Evolutionary conservation across 53 echinoderm and acorn worm species (phyloP), one percentile per base, ranked within the genome.

Genomic region (Temnopleurus reevesii): DNA sequence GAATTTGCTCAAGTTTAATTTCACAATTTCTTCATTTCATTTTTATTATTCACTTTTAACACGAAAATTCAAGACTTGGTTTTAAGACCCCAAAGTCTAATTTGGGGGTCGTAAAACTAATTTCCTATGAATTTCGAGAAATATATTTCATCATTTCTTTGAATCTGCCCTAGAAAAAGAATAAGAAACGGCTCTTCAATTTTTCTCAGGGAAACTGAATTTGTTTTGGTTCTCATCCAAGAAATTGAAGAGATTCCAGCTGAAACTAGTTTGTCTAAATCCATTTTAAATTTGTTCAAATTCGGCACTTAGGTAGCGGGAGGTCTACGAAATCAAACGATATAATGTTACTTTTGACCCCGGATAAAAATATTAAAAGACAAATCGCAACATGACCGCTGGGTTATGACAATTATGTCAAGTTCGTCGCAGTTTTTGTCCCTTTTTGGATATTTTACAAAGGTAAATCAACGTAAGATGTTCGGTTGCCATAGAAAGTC

Each of bases 211-310:
- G 71, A 71, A 71, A 41, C n/a, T 41, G 23, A 41, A 71, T 36
- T 71, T 71, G 71, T 71, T 71, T 71, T 71, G 43, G 21, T 71
- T 38, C 19, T 18, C 7, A 23, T 71, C 71, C 71, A 71, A 71
- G 71, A 63, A 63, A 12, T 49, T 49, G 49, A 63, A 31, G 17
- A 33, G 34, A 34, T 2, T 34, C 31, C 21, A 41, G 41, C 71
- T 71, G 71, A 43, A 71, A 21, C 71, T 71, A 36, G 71, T 71
- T 71, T 71, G 41, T 27, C 21, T 3, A 71, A 71, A 43, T 71
- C 71, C 41, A 41, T 41, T 71, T 71, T 41, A 71, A 71, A 71
- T 71, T 71, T 71, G 71, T 10, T 41, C 71, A 41, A 71, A 38
- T 71, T 71, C 41, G 41, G 18, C 71, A 19, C 38, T 3, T 41